Base-by-base conservation (phyloP, 2,113 vertebrate genomes). In the Stegastes partitus region DNA sequence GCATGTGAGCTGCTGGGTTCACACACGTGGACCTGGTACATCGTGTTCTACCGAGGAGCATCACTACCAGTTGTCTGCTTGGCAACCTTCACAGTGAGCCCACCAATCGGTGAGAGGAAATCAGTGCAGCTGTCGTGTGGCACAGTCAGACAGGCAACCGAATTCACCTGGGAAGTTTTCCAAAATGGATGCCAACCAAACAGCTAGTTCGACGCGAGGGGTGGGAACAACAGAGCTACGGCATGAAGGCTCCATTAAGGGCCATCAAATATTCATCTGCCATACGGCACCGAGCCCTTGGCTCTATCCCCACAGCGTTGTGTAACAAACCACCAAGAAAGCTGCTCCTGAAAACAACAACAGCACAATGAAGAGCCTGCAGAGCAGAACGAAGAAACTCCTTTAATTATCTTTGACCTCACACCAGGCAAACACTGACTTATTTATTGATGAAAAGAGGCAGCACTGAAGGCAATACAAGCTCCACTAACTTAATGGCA, bases 191-290 rank as follows among this genome's bases (percentile, higher is more conserved):
- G 68, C 51, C 44, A 31, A 74, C 64, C 73, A 65, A 73, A 59
- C 47, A 23, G 73, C 70, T 83, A 53, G 69, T 7, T 21, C 6
- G 45, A 14, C 42, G 77, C 10, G n/a, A 2, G 31, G n/a, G 74
- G 56, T 49, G 74, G 87, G 81, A 83, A 75, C 79, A 79, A 68
- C 79, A 66, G 53, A 70, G 62, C 67, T 63, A 21, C 31, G 47
- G 77, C 53, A 65, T 42, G 62, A 69, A 67, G 71, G 59, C 87
- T 87, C 89, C 89, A 89, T 93, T 93, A 93, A 82, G 79, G 80
- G 61, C 62, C 87, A 93, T 94, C 85, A 93, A 93, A 93, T 94
- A 93, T 94, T 94, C 74, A 94, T 94, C 84, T 70, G 49, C 81
- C 89, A 86, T 84, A 89, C 84, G 68, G 86, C 84, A 66, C 83